Evolutionary conservation across 30 jellyfish, hydroid and myxozoan genomes (phyloP).

Genomic region (Chironex yamaguchii): DNA sequence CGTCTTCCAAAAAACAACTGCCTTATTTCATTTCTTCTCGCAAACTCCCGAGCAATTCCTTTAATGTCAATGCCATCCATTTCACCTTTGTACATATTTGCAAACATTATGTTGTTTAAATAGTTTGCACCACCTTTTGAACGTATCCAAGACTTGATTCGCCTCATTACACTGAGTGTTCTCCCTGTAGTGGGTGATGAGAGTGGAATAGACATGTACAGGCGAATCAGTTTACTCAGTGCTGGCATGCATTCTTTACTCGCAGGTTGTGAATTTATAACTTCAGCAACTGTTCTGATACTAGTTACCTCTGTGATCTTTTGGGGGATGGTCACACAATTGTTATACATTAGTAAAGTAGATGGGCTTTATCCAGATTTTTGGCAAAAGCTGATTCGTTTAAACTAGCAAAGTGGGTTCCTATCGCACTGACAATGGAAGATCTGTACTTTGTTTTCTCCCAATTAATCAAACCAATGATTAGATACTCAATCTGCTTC

Average conservation of each 20-base stretch:
- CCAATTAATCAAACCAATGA: neutral
- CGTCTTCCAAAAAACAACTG: too few relatives aligned
- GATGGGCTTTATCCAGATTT: conserved; percentile 55
- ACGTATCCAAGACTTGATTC: neutral
- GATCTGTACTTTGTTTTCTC: neutral
- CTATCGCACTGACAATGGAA: neutral
- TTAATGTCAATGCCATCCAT: neutral
- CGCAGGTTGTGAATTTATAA: conserved; percentile 18
- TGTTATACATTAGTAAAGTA: conserved; percentile 42
- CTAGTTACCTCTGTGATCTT: conserved; percentile 25
- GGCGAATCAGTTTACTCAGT: neutral
- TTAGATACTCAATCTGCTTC: neutral
- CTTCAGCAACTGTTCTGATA: conserved; percentile 34
- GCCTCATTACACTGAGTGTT: neutral
- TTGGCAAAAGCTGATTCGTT: too few relatives aligned
- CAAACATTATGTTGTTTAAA: neutral
- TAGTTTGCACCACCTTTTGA: neutral
- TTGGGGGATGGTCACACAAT: neutral
- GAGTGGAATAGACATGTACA: neutral
- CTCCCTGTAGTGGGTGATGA: neutral
- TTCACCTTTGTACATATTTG: neutral
- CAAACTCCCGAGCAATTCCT: too few relatives aligned
- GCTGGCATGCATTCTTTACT: neutral
- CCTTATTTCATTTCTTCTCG: too few relatives aligned
- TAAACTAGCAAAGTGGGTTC: neutral